Base-by-base conservation (phyloP, 2,113 vertebrate species). In the Oophaga pumilio region DNA sequence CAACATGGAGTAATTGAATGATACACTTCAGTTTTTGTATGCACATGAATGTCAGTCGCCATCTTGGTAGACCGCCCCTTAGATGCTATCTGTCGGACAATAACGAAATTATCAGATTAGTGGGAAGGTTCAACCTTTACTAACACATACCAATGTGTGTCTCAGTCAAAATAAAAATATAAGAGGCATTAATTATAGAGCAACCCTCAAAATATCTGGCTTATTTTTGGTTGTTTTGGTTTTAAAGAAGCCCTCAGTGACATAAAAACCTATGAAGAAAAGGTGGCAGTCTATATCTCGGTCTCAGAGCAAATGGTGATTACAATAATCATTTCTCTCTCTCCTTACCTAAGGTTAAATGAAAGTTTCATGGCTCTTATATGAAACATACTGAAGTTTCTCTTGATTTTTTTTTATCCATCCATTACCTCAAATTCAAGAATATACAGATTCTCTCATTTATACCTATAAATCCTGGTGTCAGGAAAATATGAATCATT, bases 331-430 rank as follows among this genome's bases (percentile, higher is more conserved):
- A 87, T 8, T 22, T 71, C 14, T 86, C 24, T 50, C 11, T 80
- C 24, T 87, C 53, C 77, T 87, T 80, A 60, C 76, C 49, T 69
- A 62, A 86, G 50, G 66, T 87, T 81, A 82, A 59, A 81, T 80
- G 12, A 82, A 26, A 68, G 20, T 71, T 82, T 87, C 22, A 81
- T 60, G 66, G 76, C 24, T 49, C 60, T 56, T 11, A 56, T 80
- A 57, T 49, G 17, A 73, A 56, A 66, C 24, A 60, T 62, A 33
- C 50, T 81, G 22, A 60, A 43, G 50, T 22, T 82, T 71, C 7
- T 74, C 56, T 66, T 78, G 49, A 57, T 26, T 78, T 71, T 73
- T 50, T 33, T 49, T 15, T 56, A 24, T 60, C 57, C 71, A 24
- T 60, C 57, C 79, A 43, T 73, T 26, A 66, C 53, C 66, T 71